phyloP scores from a whole-genome alignment of 1,140 invertebrate genomes.

The Pemphigus obesinymphae region DNA sequence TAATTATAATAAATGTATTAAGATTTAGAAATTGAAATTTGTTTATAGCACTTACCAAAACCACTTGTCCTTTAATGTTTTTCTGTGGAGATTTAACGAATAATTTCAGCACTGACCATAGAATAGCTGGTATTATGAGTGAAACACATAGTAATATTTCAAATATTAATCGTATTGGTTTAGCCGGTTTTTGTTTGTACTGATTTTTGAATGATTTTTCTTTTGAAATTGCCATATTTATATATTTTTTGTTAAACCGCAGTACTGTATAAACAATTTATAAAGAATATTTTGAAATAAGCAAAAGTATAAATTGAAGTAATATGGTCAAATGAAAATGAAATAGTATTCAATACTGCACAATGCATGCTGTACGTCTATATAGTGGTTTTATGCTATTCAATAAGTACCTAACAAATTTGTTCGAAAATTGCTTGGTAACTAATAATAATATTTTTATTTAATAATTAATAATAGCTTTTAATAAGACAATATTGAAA shows the following conservation, averaged over 20 bases:
- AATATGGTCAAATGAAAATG: background rate
- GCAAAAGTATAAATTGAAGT: background rate
- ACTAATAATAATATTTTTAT: too few relatives aligned
- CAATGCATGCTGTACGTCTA: too few relatives aligned
- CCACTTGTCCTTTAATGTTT: constrained; percentile 8
- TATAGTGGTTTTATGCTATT: background rate
- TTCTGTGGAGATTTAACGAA: background rate
- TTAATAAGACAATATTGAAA: background rate
- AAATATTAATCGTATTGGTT: constrained; percentile 7
- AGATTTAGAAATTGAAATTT: background rate
- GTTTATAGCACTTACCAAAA: background rate
- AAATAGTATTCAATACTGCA: background rate
- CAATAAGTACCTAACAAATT: background rate
- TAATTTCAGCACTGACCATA: background rate
- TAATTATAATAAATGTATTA: too few relatives aligned
- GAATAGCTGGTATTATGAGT: background rate
- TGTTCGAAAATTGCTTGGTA: background rate
- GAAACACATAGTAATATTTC: background rate
- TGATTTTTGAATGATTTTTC: background rate
- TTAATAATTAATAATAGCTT: background rate
- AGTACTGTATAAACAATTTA: background rate
- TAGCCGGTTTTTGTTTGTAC: background rate
- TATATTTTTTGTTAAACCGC: background rate
- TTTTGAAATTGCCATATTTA: background rate
- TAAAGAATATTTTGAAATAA: background rate